Base-by-base conservation (phyloP, 1,140 invertebrate genomes). In the Drosophila mauritiana region DNA sequence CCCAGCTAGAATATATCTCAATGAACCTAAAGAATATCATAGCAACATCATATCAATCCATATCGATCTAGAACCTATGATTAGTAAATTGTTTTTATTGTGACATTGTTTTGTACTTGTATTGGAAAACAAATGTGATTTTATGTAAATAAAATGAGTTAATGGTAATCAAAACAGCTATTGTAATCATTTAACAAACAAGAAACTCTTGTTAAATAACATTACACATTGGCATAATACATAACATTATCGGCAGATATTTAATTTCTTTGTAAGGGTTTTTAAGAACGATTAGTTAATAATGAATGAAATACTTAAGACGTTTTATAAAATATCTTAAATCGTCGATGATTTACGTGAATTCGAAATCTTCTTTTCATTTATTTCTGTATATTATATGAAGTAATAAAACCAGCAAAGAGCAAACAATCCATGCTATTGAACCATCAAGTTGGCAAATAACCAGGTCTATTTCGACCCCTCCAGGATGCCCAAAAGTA, bases 31-130 rank as follows among this genome's bases (percentile, higher is more conserved):
- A 80, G 85, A 89, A 89, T 89, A 89, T 89, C 84, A 89, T 89
- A 84, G 84, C 85, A 89, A 89, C 85, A 90, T 90, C 84, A 89
- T 89, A 89, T 89, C 84, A 89, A 90, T 53, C 76, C 84, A 89
- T 89, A 89, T 89, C 84, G 76, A 77, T 80, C 46, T 80, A 88
- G 39, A 73, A 43, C 37, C 63, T 73, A 70, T 68, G 45, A 58
- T 69, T 73, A 89, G 58, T 27, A 31, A 67, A 83, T 59, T 70
- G 56, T 64, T 74, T 62, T 58, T 42, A 70, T 49, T 56, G 17
- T 52, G 57, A 17, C 15, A 45, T 58, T 52, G 40, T 53, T 54
- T 53, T 39, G 17, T 25, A 58, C 46, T 73, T 48, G 13, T 15
- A 77, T 43, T 73, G 74, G 63, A 59, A 73, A 68, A 64, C 11